Evolutionary conservation across 2,113 vertebrate genomes (phyloP).

Genomic region (Labeo rohita): DNA sequence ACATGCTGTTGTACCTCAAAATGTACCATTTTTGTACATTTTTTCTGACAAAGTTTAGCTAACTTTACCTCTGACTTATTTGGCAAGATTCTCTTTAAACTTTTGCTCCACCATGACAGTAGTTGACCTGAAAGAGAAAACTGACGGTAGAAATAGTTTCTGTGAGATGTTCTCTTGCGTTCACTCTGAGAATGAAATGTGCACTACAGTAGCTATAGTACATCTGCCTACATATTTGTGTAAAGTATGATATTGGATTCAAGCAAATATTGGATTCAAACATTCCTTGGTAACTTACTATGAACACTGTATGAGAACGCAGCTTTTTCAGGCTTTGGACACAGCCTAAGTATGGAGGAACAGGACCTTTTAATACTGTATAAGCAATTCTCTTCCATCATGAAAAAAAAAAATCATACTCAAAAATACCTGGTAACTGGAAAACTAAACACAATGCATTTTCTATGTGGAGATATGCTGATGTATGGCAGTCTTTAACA

Average conservation of each 20-base stretch:
- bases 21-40: not conserved
- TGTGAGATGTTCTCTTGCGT: not conserved
- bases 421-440: not conserved
- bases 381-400: not conserved
- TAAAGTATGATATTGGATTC: not conserved
- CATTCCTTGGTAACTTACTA: not conserved
- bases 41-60: not conserved
- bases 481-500: constrained; percentile 49
- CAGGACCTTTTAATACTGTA: not conserved
- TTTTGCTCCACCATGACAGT: too few relatives aligned
- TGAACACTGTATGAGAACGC: not conserved
- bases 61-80: not conserved
- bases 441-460: not conserved
- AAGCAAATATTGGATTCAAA: not conserved
- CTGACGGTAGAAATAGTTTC: not conserved
- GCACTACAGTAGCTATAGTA: not conserved
- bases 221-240: too few relatives aligned
- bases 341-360: not conserved
- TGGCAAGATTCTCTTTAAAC: not conserved
- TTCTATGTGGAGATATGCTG: constrained; percentile 51
- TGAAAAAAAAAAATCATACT: not conserved
- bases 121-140: not conserved
- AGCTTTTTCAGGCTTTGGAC: not conserved
- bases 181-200: not conserved
- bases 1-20: not conserved